Evolutionary conservation across 2,888 invertebrate species (phyloP).

Genomic region (Thera britannica): DNA sequence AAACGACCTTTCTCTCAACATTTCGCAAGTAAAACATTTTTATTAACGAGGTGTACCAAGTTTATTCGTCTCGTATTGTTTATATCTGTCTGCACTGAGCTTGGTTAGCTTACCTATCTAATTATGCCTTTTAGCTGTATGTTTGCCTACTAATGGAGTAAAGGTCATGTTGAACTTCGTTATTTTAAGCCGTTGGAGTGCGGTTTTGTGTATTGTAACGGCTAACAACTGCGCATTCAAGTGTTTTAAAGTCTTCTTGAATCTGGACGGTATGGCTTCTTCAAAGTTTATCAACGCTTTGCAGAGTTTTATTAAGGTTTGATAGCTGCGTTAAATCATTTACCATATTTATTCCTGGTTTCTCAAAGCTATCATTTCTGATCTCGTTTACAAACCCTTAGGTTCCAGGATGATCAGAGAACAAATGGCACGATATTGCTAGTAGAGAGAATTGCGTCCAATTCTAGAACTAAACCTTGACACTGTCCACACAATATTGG

Average conservation of each 20-base stretch:
- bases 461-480: slow-evolving; percentile 21
- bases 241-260: slow-evolving; percentile 2
- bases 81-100: slow-evolving; percentile 10
- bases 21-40: slow-evolving; percentile 26
- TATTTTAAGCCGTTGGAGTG: slow-evolving; percentile 11
- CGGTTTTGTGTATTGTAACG: background rate
- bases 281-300: background rate
- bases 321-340: background rate
- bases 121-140: slow-evolving; percentile 27
- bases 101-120: slow-evolving; percentile 26
- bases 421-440: background rate
- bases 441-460: background rate
- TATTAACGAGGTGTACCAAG: slow-evolving; percentile 21
- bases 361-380: no score
- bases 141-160: slow-evolving; percentile 25
- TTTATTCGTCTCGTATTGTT: slow-evolving; percentile 23
- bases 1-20: slow-evolving; percentile 39
- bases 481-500: slow-evolving; percentile 23
- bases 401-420: background rate
- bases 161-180: slow-evolving; percentile 25
- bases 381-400: background rate
- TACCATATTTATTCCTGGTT: background rate
- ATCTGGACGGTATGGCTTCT: background rate
- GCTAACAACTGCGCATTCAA: slow-evolving; percentile 1
- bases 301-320: background rate